phyloP scores from a whole-genome alignment of 2,888 invertebrate genomes.

The Cryptocephalus primarius region DNA sequence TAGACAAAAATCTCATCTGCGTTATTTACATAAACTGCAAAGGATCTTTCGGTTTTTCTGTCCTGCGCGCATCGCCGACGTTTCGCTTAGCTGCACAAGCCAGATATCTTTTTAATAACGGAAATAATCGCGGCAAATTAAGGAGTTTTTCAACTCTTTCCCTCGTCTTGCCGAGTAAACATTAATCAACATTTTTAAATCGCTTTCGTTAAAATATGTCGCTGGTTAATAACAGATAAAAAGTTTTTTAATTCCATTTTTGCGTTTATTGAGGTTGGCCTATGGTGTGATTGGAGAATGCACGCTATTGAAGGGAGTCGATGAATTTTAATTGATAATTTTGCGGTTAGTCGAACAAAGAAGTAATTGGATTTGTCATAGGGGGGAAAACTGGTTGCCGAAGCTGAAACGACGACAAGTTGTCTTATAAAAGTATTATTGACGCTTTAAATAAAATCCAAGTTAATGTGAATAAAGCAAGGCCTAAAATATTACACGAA shows the following conservation, averaged over 20 bases:
- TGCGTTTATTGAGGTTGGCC: background rate
- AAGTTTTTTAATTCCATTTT: constrained; percentile 12
- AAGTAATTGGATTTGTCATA: too few species aligned
- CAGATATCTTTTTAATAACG: constrained; percentile 38
- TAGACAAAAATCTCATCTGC: constrained; percentile 39
- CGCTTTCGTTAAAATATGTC: constrained; percentile 26
- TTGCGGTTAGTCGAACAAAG: background rate
- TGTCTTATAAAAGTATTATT: too few species aligned
- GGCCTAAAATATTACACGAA: too few species aligned
- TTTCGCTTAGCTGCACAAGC: constrained; percentile 13
- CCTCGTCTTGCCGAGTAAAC: constrained; percentile 17
- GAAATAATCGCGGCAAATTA: constrained; percentile 38
- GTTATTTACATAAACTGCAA: constrained; percentile 41
- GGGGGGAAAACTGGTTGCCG: too few species aligned
- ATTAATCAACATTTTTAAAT: constrained; percentile 23
- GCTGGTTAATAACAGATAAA: constrained; percentile 29
- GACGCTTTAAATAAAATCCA: too few species aligned
- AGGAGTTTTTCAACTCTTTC: constrained; percentile 34
- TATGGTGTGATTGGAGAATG: background rate
- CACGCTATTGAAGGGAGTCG: background rate
- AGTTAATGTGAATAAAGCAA: too few species aligned
- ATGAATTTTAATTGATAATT: background rate
- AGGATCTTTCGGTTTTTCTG: constrained; percentile 5
- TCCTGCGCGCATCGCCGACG: constrained; percentile 10
- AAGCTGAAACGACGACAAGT: too few species aligned